These are phyloP conservation scores for Phrixothrix hirtus DNA, from an alignment of 2,888 invertebrate genomes.

Conservation along the genomic window DNA sequence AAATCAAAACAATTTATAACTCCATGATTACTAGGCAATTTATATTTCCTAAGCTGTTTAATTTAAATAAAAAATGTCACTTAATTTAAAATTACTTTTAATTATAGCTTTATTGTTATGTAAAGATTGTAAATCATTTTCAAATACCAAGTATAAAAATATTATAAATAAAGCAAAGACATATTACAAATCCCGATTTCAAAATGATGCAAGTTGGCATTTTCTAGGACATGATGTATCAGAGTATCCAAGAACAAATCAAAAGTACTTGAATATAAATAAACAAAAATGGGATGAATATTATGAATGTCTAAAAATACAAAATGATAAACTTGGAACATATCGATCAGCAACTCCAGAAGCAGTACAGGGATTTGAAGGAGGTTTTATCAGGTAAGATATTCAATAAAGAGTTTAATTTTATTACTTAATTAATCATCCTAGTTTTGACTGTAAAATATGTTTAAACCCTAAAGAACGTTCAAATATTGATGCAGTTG, in stretches of 20 bases:
- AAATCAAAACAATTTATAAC: neutral
- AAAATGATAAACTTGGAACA: constrained; percentile 48
- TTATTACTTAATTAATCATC: constrained; percentile 12
- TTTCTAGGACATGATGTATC: constrained; percentile 50
- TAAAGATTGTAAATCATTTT: constrained; percentile 6
- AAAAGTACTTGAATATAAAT: constrained; percentile 50
- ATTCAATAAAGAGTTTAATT: neutral
- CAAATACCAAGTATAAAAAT: constrained; percentile 34
- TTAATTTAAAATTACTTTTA: too few species aligned
- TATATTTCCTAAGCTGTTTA: too few species aligned
- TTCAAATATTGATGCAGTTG: constrained; percentile 49
- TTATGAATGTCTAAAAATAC: constrained; percentile 58
- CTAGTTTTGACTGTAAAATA: constrained; percentile 58
- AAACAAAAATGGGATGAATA: constrained; percentile 60
- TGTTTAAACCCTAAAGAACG: constrained; percentile 60
- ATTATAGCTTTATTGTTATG: constrained; percentile 2
- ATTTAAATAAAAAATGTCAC: too few species aligned
- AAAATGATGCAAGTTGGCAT: constrained; percentile 48
- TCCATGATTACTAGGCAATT: neutral
- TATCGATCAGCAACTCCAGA: constrained; percentile 51
- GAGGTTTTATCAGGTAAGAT: constrained; percentile 55
- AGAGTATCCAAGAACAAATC: constrained; percentile 58
- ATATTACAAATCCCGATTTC: constrained; percentile 48
- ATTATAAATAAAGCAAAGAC: constrained; percentile 49
- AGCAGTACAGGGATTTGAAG: constrained; percentile 55